These are phyloP conservation scores for Tiphia femorata DNA, from an alignment of 2,888 invertebrate species.

Conservation along the genomic window DNA sequence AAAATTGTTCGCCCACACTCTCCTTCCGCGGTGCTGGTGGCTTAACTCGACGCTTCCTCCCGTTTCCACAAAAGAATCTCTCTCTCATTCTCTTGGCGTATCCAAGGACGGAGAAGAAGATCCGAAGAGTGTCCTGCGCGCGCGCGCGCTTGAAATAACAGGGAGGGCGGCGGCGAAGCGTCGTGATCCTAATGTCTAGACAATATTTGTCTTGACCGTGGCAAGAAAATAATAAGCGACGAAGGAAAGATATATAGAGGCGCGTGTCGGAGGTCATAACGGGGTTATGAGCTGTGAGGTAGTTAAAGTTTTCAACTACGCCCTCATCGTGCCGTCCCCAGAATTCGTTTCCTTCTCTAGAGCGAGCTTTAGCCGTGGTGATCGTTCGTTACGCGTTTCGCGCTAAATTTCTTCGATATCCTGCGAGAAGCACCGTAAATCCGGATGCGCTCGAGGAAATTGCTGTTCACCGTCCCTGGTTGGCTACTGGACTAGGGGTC, in stretches of 20 bases:
- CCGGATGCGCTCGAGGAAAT: slow-evolving; percentile 43
- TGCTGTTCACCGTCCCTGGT: slow-evolving; percentile 35
- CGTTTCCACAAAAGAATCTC: slow-evolving; percentile 4
- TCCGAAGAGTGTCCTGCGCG: slow-evolving; percentile 32
- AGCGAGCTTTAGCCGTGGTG: slow-evolving; percentile 23
- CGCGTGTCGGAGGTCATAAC: slow-evolving; percentile 53
- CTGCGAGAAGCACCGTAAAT: slow-evolving; percentile 38
- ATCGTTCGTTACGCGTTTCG: slow-evolving; percentile 59
- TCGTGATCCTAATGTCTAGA: slow-evolving; percentile 52
- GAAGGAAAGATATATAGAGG: slow-evolving; percentile 33
- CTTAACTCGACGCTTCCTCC: slow-evolving; percentile 29
- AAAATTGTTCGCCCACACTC: slow-evolving; percentile 34
- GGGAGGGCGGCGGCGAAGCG: slow-evolving; percentile 25
- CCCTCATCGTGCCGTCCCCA: slow-evolving; percentile 23
- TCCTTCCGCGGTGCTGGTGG: slow-evolving; percentile 23
- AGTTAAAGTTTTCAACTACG: slow-evolving; percentile 64
- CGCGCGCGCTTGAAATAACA: slow-evolving; percentile 47
- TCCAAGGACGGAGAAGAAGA: too few species aligned
- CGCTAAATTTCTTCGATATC: slow-evolving; percentile 58
- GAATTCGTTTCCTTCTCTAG: slow-evolving; percentile 9
- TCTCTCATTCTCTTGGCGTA: slow-evolving; percentile 9
- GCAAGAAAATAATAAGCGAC: slow-evolving; percentile 61
- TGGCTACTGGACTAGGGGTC: slow-evolving; percentile 19
- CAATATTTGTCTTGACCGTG: slow-evolving; percentile 60
- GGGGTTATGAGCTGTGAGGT: slow-evolving; percentile 65